Evolutionary conservation across 1,140 invertebrate species (phyloP), one percentile per base, ranked within the genome.

Genomic region (Achroia grisella): DNA sequence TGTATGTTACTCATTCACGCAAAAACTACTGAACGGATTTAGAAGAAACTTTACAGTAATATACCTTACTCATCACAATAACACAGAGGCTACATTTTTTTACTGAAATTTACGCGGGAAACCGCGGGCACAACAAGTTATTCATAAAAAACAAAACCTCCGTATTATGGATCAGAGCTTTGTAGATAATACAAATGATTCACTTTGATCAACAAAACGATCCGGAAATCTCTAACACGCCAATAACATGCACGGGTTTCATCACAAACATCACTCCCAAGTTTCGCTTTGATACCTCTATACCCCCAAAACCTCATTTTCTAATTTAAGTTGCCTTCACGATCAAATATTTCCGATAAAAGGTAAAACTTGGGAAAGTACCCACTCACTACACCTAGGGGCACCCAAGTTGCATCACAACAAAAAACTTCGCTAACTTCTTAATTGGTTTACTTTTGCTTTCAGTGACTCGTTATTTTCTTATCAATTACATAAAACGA

Each of bases 321-420:
- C 59, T 54, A 66, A 70, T 70, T 69, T 63, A 70, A 63, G 52
- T 66, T 70, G 45, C 39, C 48, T 52, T 56, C 52, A 44, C 27
- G 44, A 35, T 47, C 37, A 49, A 65, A 63, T 70, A 64, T 58
- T 64, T 51, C 43, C 48, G 41, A 41, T 51, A 50, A 54, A 57
- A 55, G 56, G 56, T 56, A 43, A 53, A 65, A 61, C 49, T 65
- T 56, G 50, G 35, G 49, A 2, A 31, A 31, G 10, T 10, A 15
- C 33, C 4, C 8, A 14, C 4, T 13, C 35, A 37, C 17, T 17
- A 17, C 10, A 37, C 14, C 17, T 37, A 41, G 27, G 35, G n/a
- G 33, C 41, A 42, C 32, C 42, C 33, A 10, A 35, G 27, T 41
- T 14, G 39, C 44, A 42, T 37, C 36, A 39, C 15, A 17, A 30